Evolutionary conservation across 2,797 vertebrate genomes (phyloP), one percentile per base, ranked within the genome.

Genomic region (Pteronotus mesoamericanus): DNA sequence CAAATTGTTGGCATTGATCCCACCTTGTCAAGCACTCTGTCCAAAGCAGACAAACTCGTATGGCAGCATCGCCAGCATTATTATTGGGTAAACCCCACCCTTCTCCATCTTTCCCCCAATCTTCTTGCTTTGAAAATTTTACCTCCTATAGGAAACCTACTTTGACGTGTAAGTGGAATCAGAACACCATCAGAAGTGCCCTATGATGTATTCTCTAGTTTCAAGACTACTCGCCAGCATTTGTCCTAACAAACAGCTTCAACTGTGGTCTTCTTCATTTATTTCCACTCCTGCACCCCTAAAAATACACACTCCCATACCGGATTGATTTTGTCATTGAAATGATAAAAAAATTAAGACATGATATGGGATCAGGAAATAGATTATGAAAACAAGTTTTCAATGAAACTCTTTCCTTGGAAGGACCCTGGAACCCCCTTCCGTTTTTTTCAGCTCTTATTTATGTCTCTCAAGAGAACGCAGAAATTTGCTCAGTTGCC

Each of bases 1-100:
- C 68, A 55, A 83, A 55, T 12, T 1, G 0, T 8, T 34, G 34
- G 1, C 15, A 44, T 12, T 5, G 15, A 6, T 0, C 11, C 21
- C 15, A 22, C 46, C 42, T 51, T 69, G 24, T 19, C 71, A 59
- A 86, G n/a, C 14, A 19, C 44, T 44, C 0, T 9, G 19, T 39
- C 22, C 29, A n/a, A 18, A 66, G 6, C 24, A n/a, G 24, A 26
- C 19, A 32, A 68, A 75, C 18, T 24, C 37, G 19, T 7, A 53
- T 12, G 5, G 16, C 21, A 29, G 1, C 29, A 29, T 53, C 37
- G 5, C 29, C 5, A 11, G 3, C 1, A 5, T 68, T 6, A 29
- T 18, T 29, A 11, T 11, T 29, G 4, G 29, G 16, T 24, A 21
- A 46, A 80, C 22, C 12, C 32, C 18, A 14, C 11, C 15, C 3